Conservation (phyloP, 2,888 invertebrate genomes). For the Phalera bucephala region DNA sequence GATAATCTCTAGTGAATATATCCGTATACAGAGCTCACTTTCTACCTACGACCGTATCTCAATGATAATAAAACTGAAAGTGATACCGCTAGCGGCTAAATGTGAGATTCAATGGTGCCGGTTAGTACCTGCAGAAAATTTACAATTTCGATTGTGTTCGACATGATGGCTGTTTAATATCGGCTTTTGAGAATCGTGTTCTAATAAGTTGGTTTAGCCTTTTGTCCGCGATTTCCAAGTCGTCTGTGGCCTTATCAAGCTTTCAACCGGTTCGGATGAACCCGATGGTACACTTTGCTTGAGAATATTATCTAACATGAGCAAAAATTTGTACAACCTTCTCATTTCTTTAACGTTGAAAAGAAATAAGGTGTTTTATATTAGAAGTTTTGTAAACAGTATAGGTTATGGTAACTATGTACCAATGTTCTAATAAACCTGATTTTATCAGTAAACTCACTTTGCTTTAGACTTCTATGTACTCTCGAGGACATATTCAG, state of each 20-base stretch:
- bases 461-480: too few relatives aligned
- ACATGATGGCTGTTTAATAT: slow-evolving; percentile 1
- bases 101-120: slow-evolving; percentile 13
- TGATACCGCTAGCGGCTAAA: slow-evolving; percentile 33
- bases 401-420: too few relatives aligned
- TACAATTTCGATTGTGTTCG: background rate
- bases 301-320: background rate
- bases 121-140: slow-evolving; percentile 1
- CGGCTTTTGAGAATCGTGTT: slow-evolving; percentile 1
- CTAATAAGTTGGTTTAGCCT: background rate
- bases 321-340: too few relatives aligned
- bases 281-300: background rate
- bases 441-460: too few relatives aligned
- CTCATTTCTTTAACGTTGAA: too few relatives aligned
- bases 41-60: slow-evolving; percentile 43
- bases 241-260: background rate
- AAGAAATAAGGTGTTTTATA: too few relatives aligned
- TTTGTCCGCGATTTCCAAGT: background rate
- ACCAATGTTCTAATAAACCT: too few relatives aligned
- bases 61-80: slow-evolving; percentile 47
- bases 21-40: slow-evolving; percentile 48
- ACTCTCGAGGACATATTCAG: too few relatives aligned
- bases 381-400: too few relatives aligned
- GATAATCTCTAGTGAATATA: slow-evolving; percentile 42
- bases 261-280: background rate